A percentile compares a stretch with the other conserved stretches of the same genome.
Conservation (phyloP, 2,797 vertebrate genomes). For the Danio aesculapii region DNA sequence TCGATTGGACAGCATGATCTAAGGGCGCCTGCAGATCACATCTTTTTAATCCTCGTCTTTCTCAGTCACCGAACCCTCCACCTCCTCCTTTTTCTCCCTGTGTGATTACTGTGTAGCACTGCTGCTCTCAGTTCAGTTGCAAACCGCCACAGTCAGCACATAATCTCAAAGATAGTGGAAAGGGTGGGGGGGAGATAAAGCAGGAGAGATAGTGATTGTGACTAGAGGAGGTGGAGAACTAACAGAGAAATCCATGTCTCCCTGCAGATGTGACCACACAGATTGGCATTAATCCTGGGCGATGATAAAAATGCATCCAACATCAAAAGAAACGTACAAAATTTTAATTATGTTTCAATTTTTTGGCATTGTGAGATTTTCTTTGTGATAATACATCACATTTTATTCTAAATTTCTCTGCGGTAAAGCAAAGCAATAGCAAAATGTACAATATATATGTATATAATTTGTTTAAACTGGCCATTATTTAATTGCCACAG, state of each 20-base stretch:
- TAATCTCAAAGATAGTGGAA: constrained; percentile 61
- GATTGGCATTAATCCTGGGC: neutral
- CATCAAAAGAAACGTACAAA: neutral
- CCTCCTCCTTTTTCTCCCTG: constrained; percentile 35
- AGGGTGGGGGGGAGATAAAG: constrained; percentile 10
- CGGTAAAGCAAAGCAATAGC: neutral
- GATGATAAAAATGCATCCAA: neutral
- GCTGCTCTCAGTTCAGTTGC: constrained; percentile 58
- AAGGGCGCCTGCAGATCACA: constrained; percentile 65
- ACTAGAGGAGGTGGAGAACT: constrained; percentile 10
- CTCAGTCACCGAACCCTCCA: constrained; percentile 38
- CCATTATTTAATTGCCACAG: neutral
- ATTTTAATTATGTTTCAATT: neutral
- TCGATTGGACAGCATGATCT: constrained; percentile 66
- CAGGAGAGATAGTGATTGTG: constrained; percentile 26
- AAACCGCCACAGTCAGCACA: constrained; percentile 83
- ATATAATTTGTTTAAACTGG: neutral
- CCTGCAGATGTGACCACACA: constrained; percentile 39
- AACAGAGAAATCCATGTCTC: constrained; percentile 26
- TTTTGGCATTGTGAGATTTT: neutral
- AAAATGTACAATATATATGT: neutral
- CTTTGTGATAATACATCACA: neutral
- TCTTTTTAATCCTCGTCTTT: constrained; percentile 59
- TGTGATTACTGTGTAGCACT: constrained; percentile 47
- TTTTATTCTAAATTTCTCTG: neutral